phyloP scores from a whole-genome alignment of 1,140 invertebrate species.

The Ips typographus region DNA sequence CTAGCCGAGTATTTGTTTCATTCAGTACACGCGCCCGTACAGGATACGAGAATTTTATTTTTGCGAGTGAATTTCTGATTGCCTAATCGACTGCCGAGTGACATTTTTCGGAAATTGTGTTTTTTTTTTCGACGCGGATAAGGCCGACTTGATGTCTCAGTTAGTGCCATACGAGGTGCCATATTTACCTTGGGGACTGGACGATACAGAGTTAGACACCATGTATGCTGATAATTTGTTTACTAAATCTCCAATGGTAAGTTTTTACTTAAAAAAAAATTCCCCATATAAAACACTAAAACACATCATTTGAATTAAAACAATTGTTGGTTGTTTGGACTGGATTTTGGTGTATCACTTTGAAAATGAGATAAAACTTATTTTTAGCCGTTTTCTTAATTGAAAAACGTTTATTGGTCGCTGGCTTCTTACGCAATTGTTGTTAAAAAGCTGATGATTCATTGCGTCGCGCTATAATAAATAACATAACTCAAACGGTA shows the following conservation, averaged over 20 bases:
- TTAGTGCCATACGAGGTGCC: slow-evolving; percentile 51
- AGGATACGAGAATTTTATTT: slow-evolving; percentile 12
- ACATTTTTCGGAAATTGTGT: slow-evolving; percentile 15
- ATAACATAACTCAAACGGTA: slow-evolving; percentile 20
- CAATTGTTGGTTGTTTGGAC: neutral
- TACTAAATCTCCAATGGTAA: slow-evolving; percentile 43
- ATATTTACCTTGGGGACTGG: slow-evolving; percentile 49
- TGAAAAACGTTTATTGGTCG: slow-evolving; percentile 26
- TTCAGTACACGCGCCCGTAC: slow-evolving; percentile 22
- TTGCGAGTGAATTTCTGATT: slow-evolving; percentile 22
- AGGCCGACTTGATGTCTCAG: slow-evolving; percentile 47
- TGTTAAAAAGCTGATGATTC: slow-evolving; percentile 27
- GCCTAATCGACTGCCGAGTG: slow-evolving; percentile 17
- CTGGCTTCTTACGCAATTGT: slow-evolving; percentile 22
- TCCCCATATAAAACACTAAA: neutral
- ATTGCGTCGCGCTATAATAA: slow-evolving; percentile 12
- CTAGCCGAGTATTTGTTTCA: slow-evolving; percentile 29
- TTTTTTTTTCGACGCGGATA: slow-evolving; percentile 16
- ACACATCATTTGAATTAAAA: neutral
- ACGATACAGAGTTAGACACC: slow-evolving; percentile 41
- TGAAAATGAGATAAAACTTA: slow-evolving; percentile 19
- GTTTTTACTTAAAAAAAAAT: slow-evolving; percentile 14
- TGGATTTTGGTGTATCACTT: slow-evolving; percentile 2
- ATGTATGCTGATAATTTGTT: slow-evolving; percentile 41
- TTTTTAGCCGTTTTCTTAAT: slow-evolving; percentile 27